Percentiles rank a stretch among this genome's conserved stretches.
Evolutionary conservation across 2,113 vertebrate species (phyloP).

Genomic region (Synodontis membranacea): DNA sequence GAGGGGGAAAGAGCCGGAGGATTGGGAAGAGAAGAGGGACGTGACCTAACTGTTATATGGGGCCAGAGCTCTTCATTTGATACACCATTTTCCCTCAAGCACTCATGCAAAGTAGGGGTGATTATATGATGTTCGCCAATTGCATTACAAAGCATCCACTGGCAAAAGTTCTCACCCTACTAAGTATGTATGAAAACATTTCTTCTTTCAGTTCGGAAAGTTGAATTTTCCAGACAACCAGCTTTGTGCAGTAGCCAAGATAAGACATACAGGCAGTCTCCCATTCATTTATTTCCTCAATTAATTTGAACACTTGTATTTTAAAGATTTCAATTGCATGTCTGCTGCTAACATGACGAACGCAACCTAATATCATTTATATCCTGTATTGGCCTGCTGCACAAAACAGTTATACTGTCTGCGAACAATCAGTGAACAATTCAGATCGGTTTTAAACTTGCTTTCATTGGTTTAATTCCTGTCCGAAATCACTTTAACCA

Average conservation of each 20-base stretch:
- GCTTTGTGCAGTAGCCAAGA: slow-evolving; percentile 4
- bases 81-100: slow-evolving; percentile 51
- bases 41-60: slow-evolving; percentile 55
- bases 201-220: slow-evolving; percentile 20
- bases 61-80: slow-evolving; percentile 49
- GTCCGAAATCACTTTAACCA: not conserved
- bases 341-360: too few relatives aligned
- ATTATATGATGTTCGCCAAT: slow-evolving; percentile 53
- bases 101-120: slow-evolving; percentile 47
- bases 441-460: not conserved
- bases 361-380: not conserved
- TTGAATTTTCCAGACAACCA: slow-evolving; percentile 25
- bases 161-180: slow-evolving; percentile 42
- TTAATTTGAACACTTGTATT: not conserved
- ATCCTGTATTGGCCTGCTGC: not conserved
- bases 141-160: slow-evolving; percentile 50
- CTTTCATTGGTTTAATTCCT: slow-evolving; percentile 16
- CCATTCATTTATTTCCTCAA: slow-evolving; percentile 1
- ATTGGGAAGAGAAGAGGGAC: slow-evolving; percentile 37
- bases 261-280: not conserved
- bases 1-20: slow-evolving; percentile 35
- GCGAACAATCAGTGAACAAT: not conserved
- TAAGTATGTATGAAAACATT: slow-evolving; percentile 49
- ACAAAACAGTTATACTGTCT: not conserved
- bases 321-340: not conserved